phyloP scores from a whole-genome alignment of 2,113 vertebrate species.

The Pomatorhinus ruficollis region DNA sequence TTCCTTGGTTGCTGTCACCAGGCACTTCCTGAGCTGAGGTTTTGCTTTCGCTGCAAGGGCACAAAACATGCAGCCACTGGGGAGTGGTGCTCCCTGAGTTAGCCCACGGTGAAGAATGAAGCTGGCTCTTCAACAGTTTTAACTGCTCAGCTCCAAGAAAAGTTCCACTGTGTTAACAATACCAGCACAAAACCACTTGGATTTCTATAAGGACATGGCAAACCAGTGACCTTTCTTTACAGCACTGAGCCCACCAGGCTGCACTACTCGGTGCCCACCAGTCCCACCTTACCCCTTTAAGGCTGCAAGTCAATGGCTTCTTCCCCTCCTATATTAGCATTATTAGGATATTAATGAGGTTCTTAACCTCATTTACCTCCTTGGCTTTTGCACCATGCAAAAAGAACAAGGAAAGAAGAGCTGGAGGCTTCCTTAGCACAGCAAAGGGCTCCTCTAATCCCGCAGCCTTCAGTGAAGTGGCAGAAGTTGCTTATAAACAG shows the following conservation, averaged over 20 bases:
- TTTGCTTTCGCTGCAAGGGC: neutral
- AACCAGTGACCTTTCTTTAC: neutral
- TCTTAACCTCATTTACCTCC: neutral
- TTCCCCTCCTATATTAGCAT: neutral
- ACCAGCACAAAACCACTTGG: neutral
- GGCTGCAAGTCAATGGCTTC: neutral
- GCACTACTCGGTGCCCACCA: neutral
- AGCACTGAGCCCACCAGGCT: neutral
- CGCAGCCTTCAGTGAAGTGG: neutral
- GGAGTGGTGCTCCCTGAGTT: rapidly evolving
- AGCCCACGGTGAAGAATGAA: rapidly evolving
- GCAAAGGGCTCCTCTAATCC: neutral
- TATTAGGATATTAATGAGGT: neutral
- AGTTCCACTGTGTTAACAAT: neutral
- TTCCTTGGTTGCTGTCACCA: neutral
- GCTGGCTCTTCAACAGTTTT: neutral
- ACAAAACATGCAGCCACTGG: rapidly evolving
- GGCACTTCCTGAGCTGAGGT: neutral
- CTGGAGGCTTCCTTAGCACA: neutral
- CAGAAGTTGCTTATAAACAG: neutral
- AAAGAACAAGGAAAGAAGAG: neutral
- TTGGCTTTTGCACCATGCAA: neutral
- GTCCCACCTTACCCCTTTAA: neutral
- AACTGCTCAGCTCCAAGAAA: neutral
- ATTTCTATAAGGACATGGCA: neutral